phyloP scores from a whole-genome alignment of 2,888 invertebrate genomes.

The Cinara cedri region DNA sequence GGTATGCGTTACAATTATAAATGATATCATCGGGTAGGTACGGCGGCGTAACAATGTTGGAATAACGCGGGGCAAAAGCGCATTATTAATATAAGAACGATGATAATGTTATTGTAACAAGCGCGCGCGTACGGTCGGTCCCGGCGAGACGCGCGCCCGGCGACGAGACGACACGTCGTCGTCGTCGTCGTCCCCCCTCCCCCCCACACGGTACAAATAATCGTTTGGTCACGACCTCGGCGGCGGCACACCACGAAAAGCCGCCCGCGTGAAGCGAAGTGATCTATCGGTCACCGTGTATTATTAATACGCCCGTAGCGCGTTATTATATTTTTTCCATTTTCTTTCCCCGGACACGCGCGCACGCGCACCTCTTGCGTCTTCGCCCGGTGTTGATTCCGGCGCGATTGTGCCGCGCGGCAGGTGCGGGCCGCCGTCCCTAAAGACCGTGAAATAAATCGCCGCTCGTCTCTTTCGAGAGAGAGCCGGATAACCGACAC shows the following conservation, averaged over 20 bases:
- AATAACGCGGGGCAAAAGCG: no score
- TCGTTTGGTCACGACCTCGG: conserved; percentile 54
- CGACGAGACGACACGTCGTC: no score
- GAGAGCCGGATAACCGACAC: neutral
- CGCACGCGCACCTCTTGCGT: neutral
- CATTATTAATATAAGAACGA: no score
- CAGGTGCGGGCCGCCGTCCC: neutral
- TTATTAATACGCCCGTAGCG: no score
- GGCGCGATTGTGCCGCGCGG: conserved; percentile 20
- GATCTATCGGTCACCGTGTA: conserved; percentile 39
- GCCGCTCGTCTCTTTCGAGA: neutral
- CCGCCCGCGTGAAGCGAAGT: neutral
- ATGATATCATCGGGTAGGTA: no score
- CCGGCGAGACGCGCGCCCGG: no score
- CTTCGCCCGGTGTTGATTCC: conserved; percentile 16
- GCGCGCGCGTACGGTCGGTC: no score
- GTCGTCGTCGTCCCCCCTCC: no score
- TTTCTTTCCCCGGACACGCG: conserved; percentile 18
- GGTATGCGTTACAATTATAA: no score
- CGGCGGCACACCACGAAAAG: conserved; percentile 17
- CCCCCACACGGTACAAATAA: conserved; percentile 43
- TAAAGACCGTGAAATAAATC: conserved; percentile 49
- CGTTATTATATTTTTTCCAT: conserved; percentile 23
- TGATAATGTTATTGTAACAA: no score
- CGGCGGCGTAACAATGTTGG: no score